Percentiles rank a stretch among this genome's conserved stretches.
phyloP scores from a whole-genome alignment of 2,113 vertebrate genomes.

The Xiphias gladius region DNA sequence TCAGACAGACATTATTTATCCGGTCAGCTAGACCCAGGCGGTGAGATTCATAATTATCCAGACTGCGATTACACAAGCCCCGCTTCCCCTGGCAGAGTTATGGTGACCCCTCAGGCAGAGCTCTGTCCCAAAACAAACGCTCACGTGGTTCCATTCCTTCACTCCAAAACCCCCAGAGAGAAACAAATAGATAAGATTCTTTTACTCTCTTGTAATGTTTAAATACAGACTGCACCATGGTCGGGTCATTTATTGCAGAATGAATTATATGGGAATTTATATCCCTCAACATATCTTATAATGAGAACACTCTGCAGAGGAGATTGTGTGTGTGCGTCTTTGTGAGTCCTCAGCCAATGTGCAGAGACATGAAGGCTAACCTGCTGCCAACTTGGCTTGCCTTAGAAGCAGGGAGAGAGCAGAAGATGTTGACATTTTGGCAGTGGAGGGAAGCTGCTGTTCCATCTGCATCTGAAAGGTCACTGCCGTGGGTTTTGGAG shows the following conservation, averaged over 20 bases:
- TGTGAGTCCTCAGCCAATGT: constrained; percentile 38
- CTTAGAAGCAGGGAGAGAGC: constrained; percentile 56
- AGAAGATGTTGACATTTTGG: constrained; percentile 83
- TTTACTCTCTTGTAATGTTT: constrained; percentile 12
- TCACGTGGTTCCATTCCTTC: constrained; percentile 61
- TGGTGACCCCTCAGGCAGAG: constrained; percentile 67
- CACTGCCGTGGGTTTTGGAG: constrained; percentile 65
- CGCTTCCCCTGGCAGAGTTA: constrained; percentile 66
- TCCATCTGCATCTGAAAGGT: constrained; percentile 80
- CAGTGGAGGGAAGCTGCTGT: constrained; percentile 70
- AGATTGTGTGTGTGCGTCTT: constrained; percentile 6
- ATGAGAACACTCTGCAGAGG: constrained; percentile 22
- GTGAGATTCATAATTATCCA: constrained; percentile 34
- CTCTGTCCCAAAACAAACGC: constrained; percentile 68
- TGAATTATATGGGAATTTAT: constrained; percentile 26
- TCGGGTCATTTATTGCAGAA: constrained; percentile 4
- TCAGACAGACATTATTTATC: constrained; percentile 62
- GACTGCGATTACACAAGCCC: constrained; percentile 61
- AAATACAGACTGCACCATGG: not conserved
- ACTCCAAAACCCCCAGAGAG: constrained; percentile 34
- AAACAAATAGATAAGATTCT: constrained; percentile 57
- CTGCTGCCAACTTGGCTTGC: constrained; percentile 70
- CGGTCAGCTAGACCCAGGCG: constrained; percentile 67
- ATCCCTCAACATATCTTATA: constrained; percentile 37
- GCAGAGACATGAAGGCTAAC: constrained; percentile 64